These are phyloP conservation scores for Heliconius congener DNA, from an alignment of 1,140 invertebrate genomes.

Conservation along the genomic window DNA sequence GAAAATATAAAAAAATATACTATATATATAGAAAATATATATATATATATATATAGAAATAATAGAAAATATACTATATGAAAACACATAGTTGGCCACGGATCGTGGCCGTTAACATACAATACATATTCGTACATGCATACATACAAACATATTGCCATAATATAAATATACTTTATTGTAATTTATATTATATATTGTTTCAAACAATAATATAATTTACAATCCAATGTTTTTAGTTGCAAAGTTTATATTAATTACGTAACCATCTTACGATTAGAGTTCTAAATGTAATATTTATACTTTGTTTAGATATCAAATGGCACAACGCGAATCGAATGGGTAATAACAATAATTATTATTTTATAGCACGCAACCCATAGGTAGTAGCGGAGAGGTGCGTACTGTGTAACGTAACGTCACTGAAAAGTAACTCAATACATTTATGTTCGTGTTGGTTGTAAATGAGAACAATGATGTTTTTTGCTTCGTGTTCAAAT, in stretches of 20 bases:
- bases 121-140: too few relatives aligned
- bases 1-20: too few relatives aligned
- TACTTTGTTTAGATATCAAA: too few relatives aligned
- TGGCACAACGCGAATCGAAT: not conserved
- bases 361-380: not conserved
- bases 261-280: not conserved
- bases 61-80: too few relatives aligned
- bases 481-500: slow-evolving; percentile 35
- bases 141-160: too few relatives aligned
- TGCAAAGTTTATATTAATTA: not conserved
- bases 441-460: slow-evolving; percentile 33
- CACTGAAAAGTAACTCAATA: slow-evolving; percentile 18
- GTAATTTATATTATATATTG: too few relatives aligned
- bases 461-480: slow-evolving; percentile 43
- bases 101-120: too few relatives aligned
- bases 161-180: too few relatives aligned
- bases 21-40: too few relatives aligned
- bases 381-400: not conserved
- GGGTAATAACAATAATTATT: slow-evolving; percentile 3
- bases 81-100: too few relatives aligned
- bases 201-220: not conserved
- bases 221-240: not conserved
- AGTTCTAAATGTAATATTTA: not conserved
- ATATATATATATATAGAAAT: too few relatives aligned
- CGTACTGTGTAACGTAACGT: not conserved